These are phyloP conservation scores for Eulemur mongoz DNA, from an alignment of 2,797 vertebrate genomes.

Conservation along the genomic window DNA sequence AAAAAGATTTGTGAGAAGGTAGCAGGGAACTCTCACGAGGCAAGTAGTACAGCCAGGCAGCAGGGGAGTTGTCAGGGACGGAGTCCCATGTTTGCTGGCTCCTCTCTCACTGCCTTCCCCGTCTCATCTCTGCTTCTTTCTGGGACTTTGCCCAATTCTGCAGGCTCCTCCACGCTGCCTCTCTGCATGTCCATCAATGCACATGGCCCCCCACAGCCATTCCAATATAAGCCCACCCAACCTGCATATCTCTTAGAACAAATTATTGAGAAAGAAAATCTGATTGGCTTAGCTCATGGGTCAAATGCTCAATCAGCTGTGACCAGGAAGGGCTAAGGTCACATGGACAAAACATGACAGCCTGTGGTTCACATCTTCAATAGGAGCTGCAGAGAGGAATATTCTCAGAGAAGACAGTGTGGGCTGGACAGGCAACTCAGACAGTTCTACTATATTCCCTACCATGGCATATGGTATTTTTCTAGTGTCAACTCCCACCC, in stretches of 20 bases:
- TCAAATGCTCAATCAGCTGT: neutral
- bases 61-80: neutral
- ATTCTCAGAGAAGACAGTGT: neutral
- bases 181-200: neutral
- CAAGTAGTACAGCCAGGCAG: neutral
- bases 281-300: neutral
- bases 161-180: neutral
- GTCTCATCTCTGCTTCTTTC: neutral
- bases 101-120: neutral
- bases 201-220: neutral
- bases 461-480: neutral
- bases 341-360: neutral
- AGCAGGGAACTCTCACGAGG: neutral
- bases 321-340: neutral
- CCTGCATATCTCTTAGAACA: neutral
- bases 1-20: neutral
- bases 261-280: neutral
- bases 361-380: neutral
- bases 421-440: neutral
- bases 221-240: neutral
- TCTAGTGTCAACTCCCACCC: neutral
- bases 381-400: neutral
- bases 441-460: neutral
- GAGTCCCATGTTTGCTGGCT: neutral
- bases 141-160: neutral